Conservation (phyloP, 2,113 vertebrate species). For the Rhegmatorhina hoffmannsi region DNA sequence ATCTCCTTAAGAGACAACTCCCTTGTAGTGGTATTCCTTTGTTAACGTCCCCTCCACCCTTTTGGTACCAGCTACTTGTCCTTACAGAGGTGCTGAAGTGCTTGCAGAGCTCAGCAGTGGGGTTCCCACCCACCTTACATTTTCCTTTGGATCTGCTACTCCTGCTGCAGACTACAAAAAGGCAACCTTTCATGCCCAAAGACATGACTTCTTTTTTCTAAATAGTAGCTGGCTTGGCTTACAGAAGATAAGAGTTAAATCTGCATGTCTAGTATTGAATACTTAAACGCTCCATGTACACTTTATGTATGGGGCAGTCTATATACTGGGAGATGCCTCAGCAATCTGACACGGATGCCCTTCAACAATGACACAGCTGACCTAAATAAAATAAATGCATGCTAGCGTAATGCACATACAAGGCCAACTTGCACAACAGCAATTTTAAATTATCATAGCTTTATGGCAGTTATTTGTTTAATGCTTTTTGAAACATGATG, state of each 20-base stretch:
- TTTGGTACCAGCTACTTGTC: background rate
- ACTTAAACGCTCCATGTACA: background rate
- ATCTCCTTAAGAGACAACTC: background rate
- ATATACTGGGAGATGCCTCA: background rate
- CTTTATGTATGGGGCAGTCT: background rate
- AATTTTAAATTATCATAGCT: background rate
- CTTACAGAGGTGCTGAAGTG: background rate
- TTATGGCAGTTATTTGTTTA: background rate
- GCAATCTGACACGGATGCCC: background rate
- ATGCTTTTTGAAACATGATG: background rate
- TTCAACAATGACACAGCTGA: background rate
- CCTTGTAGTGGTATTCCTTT: background rate
- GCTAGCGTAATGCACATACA: fast-evolving
- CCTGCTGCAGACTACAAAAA: background rate
- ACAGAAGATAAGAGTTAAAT: background rate
- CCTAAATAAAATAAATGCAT: background rate
- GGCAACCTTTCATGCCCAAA: background rate
- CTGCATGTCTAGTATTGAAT: background rate
- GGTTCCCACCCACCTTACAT: background rate
- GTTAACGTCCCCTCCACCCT: fast-evolving
- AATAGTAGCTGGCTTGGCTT: background rate
- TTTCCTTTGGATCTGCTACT: background rate
- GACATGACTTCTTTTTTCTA: background rate
- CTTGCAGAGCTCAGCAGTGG: background rate
- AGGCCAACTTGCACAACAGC: background rate